Base-by-base conservation (phyloP, 1,140 invertebrate species). In the Varroa destructor region DNA sequence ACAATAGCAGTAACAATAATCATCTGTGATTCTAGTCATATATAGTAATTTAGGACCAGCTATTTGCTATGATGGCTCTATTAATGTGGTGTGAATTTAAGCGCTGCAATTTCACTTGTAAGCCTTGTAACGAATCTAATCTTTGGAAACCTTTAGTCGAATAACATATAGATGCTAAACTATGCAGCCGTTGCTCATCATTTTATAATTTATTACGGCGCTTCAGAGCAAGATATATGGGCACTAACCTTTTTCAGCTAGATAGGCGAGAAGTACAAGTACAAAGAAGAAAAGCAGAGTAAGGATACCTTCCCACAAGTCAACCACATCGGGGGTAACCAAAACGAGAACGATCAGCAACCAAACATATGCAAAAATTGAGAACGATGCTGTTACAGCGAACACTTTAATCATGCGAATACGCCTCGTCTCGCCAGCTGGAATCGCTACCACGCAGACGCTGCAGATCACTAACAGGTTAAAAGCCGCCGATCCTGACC, bases 341-440 rank as follows among this genome's bases (percentile, higher is more conserved):
- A 74, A 78, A 14, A 83, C 74, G 25, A 87, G 77, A 56, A 86
- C 82, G 8, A 86, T 74, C 43, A 85, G 78, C 6, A 87, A 78
- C 86, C 86, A 87, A n/a, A 86, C 76, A 78, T 87, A 87, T 0
- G 86, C 85, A 73, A 86, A 83, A 4, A 86, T 75, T 64, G 81
- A 82, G 77, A 84, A 86, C 56, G 83, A 76, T 1, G 81, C 78
- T 0, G 85, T 86, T 4, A 85, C 79, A 2, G 79, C 77, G 75
- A 86, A 86, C 56, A 86, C 81, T 74, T 81, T 85, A 42, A 86
- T 79, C 25, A 79, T 75, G 14, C 79, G 78, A 67, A 86, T 84
- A 43, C 78, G 75, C 71, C 83, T 77, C 0, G 77, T 79, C 76
- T 86, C 83, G 6, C 78, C 78, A 2, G 76, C 75, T 0, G 83